Evolutionary conservation across 2,888 invertebrate species (phyloP).

Genomic region (Temnothorax ravouxi): DNA sequence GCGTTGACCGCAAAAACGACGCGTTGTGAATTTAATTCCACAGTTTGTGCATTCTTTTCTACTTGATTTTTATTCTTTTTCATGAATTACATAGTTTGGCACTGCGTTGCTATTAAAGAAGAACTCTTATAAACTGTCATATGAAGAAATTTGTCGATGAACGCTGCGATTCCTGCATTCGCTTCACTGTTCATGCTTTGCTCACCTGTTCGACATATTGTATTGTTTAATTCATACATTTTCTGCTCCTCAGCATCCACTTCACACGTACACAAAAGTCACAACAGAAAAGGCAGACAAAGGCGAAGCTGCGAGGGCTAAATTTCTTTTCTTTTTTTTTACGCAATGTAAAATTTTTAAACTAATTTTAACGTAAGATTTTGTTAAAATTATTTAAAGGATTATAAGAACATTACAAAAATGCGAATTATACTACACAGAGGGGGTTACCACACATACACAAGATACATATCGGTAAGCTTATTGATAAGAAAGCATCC

Average conservation of each 20-base stretch:
- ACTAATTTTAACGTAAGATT: neutral
- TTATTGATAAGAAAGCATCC: neutral
- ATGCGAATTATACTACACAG: neutral
- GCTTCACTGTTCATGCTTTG: neutral
- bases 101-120: conserved; percentile 41
- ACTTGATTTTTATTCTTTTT: conserved; percentile 2
- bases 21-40: conserved; percentile 3
- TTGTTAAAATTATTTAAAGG: neutral
- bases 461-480: neutral
- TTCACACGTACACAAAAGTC: neutral
- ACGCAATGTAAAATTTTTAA: neutral
- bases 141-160: conserved; percentile 34
- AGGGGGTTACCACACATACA: too few species aligned
- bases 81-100: conserved; percentile 36
- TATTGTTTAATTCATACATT: neutral
- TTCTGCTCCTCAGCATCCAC: neutral
- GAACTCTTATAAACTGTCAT: conserved; percentile 45
- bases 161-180: conserved; percentile 24
- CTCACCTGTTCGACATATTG: neutral
- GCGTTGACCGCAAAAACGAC: neutral
- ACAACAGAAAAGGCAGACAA: neutral
- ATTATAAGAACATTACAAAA: neutral
- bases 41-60: neutral
- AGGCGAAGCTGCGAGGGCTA: neutral
- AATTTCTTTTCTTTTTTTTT: neutral